Conservation (phyloP, 2,797 vertebrate species). For the Arctocebus calabarensis region DNA sequence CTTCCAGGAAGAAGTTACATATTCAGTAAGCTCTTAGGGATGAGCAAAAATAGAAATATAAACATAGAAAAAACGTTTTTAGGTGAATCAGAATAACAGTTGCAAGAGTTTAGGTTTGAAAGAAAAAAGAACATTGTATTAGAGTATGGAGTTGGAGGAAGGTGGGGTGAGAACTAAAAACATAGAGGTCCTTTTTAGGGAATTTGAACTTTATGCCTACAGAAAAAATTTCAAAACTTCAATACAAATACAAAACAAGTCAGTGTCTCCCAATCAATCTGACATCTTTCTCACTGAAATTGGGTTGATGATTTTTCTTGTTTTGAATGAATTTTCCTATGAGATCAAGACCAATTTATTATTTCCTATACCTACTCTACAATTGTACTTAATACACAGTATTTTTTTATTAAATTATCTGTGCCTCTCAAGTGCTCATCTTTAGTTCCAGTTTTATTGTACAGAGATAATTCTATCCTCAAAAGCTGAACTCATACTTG, state of each 20-base stretch:
- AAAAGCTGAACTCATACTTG: neutral
- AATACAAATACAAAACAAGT: constrained; percentile 10
- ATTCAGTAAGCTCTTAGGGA: neutral
- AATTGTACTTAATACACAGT: neutral
- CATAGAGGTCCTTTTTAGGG: neutral
- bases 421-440: neutral
- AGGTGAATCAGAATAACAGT: neutral
- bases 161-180: neutral
- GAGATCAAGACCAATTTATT: neutral
- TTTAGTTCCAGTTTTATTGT: neutral
- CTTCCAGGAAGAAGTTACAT: neutral
- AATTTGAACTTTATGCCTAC: neutral
- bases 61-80: neutral
- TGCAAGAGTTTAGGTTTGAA: neutral
- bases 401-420: neutral
- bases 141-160: neutral
- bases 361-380: neutral
- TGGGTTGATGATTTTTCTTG: neutral
- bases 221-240: neutral
- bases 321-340: neutral
- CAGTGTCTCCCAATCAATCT: neutral
- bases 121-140: neutral
- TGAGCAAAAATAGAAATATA: neutral
- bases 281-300: neutral
- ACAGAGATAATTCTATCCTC: neutral